Evolutionary conservation across 2,113 vertebrate genomes (phyloP).

Genomic region (Callionymus lyra): DNA sequence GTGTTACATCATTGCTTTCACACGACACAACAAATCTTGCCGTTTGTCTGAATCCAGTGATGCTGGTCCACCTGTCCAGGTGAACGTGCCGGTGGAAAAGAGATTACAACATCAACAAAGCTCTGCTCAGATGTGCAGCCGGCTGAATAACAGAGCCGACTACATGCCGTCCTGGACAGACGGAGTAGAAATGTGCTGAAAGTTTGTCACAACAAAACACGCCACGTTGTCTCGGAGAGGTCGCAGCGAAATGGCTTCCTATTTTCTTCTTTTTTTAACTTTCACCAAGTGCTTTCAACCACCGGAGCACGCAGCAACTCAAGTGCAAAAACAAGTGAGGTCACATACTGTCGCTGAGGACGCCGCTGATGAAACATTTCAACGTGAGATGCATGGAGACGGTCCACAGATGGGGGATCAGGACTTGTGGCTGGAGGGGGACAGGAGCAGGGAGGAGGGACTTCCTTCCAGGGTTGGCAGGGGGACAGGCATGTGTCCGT

Average conservation of each 20-base stretch:
- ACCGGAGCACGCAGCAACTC: constrained; percentile 44
- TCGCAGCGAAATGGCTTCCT: constrained; percentile 8
- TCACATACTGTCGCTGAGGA: constrained; percentile 35
- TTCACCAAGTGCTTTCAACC: constrained; percentile 56
- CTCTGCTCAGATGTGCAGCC: constrained; percentile 62
- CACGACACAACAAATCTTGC: no score
- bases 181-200: constrained; percentile 40
- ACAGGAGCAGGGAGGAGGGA: constrained; percentile 82
- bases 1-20: no score
- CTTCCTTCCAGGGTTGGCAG: constrained; percentile 84
- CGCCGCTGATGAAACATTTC: constrained; percentile 5
- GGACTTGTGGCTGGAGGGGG: constrained; percentile 80
- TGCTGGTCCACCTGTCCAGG: no score
- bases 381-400: constrained; percentile 11
- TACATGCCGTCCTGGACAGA: constrained; percentile 17
- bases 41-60: no score
- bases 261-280: constrained; percentile 27
- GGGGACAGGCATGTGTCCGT: constrained; percentile 83
- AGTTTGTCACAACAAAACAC: constrained; percentile 34
- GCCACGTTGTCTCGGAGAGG: constrained; percentile 34
- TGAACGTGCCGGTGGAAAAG: no score
- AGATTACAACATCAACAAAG: constrained; percentile 65
- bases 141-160: constrained; percentile 4
- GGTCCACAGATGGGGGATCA: constrained; percentile 63
- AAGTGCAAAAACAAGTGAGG: constrained; percentile 55